Conservation (phyloP, 2,113 vertebrate genomes). For the Eurystomus gularis region DNA sequence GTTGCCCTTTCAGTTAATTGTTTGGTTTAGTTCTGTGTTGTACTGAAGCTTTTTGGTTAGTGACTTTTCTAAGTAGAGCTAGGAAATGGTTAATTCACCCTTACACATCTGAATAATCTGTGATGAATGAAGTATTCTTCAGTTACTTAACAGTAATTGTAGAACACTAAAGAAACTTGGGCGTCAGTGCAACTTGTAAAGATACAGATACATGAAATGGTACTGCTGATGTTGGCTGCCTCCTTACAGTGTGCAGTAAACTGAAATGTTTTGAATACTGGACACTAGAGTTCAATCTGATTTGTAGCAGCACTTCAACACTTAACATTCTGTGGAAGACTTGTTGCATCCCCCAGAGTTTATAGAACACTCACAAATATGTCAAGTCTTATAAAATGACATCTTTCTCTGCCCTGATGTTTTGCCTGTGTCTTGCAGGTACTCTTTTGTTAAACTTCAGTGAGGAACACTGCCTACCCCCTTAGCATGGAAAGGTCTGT, state of each 20-base stretch:
- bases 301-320: neutral
- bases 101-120: neutral
- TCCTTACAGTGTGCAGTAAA: neutral
- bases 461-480: neutral
- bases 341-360: neutral
- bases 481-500: neutral
- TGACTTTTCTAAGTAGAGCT: neutral
- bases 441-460: neutral
- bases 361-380: neutral
- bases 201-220: accelerated
- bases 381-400: neutral
- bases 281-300: neutral
- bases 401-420: neutral
- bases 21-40: neutral
- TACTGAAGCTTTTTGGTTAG: neutral
- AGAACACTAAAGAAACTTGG: neutral
- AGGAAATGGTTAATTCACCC: neutral
- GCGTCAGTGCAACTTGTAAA: neutral
- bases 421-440: neutral
- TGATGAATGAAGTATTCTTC: neutral
- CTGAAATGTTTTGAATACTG: neutral
- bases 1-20: neutral
- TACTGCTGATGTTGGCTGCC: neutral
- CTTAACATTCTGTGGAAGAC: neutral
- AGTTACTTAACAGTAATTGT: neutral